Evolutionary conservation across 37 sponge, comb jelly and placozoan genomes (phyloP), one percentile per base, ranked within the genome.

Genomic region (Ianthella basta): DNA sequence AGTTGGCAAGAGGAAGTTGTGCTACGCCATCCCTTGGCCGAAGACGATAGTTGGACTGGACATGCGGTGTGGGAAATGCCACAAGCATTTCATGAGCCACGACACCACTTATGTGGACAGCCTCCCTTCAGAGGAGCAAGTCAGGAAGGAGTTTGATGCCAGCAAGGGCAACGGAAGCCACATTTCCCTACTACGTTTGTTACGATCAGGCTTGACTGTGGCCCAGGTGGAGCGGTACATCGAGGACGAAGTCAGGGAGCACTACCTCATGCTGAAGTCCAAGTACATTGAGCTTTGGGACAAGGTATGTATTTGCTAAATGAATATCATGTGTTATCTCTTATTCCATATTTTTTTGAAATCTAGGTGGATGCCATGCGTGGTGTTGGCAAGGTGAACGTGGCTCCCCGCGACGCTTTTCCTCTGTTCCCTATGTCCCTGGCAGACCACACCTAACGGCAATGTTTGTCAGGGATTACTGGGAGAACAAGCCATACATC

Each of bases 1-100:
- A 44, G 70, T 66, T 83, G 84, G 84, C 27, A 83, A 83, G 67
- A 8, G 55, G 33, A 83, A 83, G 56, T 56, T 56, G 59, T 56
- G n/a, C n/a, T n/a, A n/a, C n/a, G n/a, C n/a, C n/a, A n/a, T 79
- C 68, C 86, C 86, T 86, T 79, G 86, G 86, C 85, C 81, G 15
- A 80, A 56, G 81, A 54, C 57, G 14, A 53, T 66, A 19, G 27
- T 66, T 80, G 33, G 81, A 56, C 63, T 85, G 64, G 79, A 85
- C 77, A 79, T 86, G 79, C 78, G 67, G 30, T 86, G 86, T 61
- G 10, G 67, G 50, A 86, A 78, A 21, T 86, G 86, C 79, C 78
- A 86, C 12, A 79, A 79, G 68, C 86, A 78, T n/a, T 86, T 83
- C 65, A 82, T 83, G 84, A 69, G 72, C 16, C 84, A 67, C 39